These are phyloP conservation scores for Mormyrus lacerda DNA, from an alignment of 2,113 vertebrate species.

Conservation along the genomic window DNA sequence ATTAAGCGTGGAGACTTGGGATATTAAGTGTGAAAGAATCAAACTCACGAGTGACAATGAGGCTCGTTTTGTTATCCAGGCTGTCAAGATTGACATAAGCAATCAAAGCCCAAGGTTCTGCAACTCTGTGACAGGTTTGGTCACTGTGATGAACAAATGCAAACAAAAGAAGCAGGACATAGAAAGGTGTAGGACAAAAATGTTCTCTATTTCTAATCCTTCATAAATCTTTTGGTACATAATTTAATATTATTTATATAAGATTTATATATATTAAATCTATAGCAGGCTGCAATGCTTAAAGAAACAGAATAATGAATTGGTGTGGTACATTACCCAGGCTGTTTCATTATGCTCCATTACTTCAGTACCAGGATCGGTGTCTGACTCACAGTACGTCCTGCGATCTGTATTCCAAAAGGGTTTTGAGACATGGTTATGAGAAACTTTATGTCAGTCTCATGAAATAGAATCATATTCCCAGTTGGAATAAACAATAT, in stretches of 20 bases:
- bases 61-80: not conserved
- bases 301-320: constrained; percentile 1
- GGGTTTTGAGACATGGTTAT: not conserved
- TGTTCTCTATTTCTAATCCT: not conserved
- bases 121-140: not conserved
- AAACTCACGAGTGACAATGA: not conserved
- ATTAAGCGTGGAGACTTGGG: not conserved
- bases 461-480: constrained; percentile 11
- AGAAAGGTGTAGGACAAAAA: not conserved
- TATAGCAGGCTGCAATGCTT: not conserved
- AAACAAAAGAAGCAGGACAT: not conserved
- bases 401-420: not conserved
- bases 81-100: not conserved
- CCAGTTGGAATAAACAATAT: constrained; percentile 3
- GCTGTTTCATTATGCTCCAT: not conserved
- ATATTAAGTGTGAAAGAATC: not conserved
- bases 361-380: not conserved
- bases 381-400: not conserved
- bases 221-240: not conserved
- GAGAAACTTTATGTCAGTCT: constrained; percentile 3
- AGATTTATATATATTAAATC: not conserved
- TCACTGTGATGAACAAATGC: not conserved
- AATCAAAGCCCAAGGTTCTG: not conserved
- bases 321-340: not conserved
- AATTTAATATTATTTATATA: not conserved